Evolutionary conservation across 2,888 invertebrate genomes (phyloP), one percentile per base, ranked within the genome.

Genomic region (Mamestra brassicae): DNA sequence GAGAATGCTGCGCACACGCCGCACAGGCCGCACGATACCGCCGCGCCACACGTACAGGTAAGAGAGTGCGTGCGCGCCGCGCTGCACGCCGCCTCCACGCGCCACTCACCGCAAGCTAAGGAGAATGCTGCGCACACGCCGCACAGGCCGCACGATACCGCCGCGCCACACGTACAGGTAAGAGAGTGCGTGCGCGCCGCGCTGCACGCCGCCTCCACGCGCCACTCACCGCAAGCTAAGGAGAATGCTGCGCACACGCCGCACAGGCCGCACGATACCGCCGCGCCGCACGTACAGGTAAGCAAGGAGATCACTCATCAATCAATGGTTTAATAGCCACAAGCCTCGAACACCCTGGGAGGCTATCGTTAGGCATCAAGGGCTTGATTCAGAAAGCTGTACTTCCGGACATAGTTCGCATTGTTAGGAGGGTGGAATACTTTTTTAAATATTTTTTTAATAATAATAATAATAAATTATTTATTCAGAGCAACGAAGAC

Each of bases 1-100:
- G 69, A 98, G 65, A 98, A 98, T 90, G 98, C 98, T 88, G 98
- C 77, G 47, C 60, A 74, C 36, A 13, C 76, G 38, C 69, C 61
- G 17, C 71, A 63, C 55, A 42, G n/a, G 60, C 57, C 1, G 11
- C 67, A 69, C 55, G 60, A 62, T 4, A 13, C 15, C 4, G n/a
- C 57, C 42, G 45, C 63, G 34, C 66, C 65, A 26, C 70, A 62
- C 4, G 54, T 38, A 11, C 73, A 34, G 66, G 72, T 61, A 42
- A 61, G 67, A 38, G 15, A 50, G 45, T 45, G 45, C 45, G 45
- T n/a, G n/a, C n/a, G n/a, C n/a, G n/a, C n/a, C n/a, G n/a, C n/a
- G n/a, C n/a, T 98, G 67, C 98, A 98, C 93, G 98, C 98, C 64
- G 98, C 98, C 92, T 93, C 88, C 90, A 84, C 81, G 47, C 85